Evolutionary conservation across 2,888 invertebrate species (phyloP).

Genomic region (Stratiomys singularior): DNA sequence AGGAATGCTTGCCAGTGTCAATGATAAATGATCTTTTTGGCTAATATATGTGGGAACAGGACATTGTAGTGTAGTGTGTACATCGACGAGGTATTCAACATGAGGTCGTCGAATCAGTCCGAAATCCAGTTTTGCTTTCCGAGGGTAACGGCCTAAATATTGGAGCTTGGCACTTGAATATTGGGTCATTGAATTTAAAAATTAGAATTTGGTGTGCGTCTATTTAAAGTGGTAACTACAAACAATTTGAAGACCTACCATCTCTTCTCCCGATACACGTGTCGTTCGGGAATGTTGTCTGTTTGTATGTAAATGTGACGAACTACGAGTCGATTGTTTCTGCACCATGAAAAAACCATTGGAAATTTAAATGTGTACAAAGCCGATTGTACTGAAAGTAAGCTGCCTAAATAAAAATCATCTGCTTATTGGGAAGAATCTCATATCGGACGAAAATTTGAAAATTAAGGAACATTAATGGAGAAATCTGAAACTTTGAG

Average conservation of each 20-base stretch:
- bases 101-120: background rate
- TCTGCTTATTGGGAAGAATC: no score
- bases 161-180: background rate
- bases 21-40: slow-evolving; percentile 34
- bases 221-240: slow-evolving; percentile 21
- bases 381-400: no score
- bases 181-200: slow-evolving; percentile 20
- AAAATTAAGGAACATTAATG: no score
- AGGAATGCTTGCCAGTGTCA: slow-evolving; percentile 30
- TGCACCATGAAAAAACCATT: no score
- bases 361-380: no score
- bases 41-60: slow-evolving; percentile 37
- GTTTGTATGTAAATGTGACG: background rate
- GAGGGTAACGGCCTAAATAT: slow-evolving; percentile 31
- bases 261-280: background rate
- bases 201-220: slow-evolving; percentile 14
- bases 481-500: no score
- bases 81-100: slow-evolving; percentile 11
- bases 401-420: no score
- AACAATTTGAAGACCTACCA: background rate
- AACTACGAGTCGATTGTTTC: no score
- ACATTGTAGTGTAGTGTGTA: slow-evolving; percentile 6
- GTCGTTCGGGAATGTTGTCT: background rate
- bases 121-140: slow-evolving; percentile 12
- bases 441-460: no score